Conservation (phyloP, 2,797 vertebrate species). For the Clarias platycephalus region DNA sequence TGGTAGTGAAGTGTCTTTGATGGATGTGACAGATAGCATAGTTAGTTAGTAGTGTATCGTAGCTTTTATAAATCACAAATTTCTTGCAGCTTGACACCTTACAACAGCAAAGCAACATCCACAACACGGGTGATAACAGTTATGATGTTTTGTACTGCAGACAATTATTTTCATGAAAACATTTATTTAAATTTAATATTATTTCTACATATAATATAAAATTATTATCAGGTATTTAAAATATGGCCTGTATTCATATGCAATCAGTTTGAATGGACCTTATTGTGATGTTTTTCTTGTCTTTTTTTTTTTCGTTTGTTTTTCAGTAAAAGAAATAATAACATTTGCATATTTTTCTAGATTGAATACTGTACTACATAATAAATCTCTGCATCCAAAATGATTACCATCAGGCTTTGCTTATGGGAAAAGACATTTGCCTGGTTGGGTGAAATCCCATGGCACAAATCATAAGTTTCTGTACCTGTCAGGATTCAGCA, state of each 20-base stretch:
- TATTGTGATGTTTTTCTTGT: not conserved
- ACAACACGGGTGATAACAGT: not conserved
- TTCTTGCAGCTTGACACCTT: not conserved
- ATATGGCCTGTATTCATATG: not conserved
- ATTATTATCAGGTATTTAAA: constrained; percentile 7
- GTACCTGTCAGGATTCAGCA: constrained; percentile 27
- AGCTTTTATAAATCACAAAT: not conserved
- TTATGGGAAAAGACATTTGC: not conserved
- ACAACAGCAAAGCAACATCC: not conserved
- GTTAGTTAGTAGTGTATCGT: not conserved
- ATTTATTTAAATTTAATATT: not conserved
- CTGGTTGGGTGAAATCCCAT: constrained; percentile 21
- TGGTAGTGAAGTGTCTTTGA: constrained; percentile 6
- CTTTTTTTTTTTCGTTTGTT: not conserved
- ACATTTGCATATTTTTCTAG: not conserved
- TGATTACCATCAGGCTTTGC: not conserved
- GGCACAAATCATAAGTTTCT: constrained; percentile 5
- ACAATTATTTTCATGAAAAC: too few relatives aligned
- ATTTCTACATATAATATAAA: not conserved
- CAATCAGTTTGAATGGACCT: not conserved
- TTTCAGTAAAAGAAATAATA: not conserved
- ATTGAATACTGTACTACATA: not conserved
- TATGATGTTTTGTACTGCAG: not conserved
- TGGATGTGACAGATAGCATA: not conserved
- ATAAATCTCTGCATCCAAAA: constrained; percentile 11